Evolutionary conservation across 2,113 vertebrate species (phyloP).

Genomic region (Nesoenas mayeri): DNA sequence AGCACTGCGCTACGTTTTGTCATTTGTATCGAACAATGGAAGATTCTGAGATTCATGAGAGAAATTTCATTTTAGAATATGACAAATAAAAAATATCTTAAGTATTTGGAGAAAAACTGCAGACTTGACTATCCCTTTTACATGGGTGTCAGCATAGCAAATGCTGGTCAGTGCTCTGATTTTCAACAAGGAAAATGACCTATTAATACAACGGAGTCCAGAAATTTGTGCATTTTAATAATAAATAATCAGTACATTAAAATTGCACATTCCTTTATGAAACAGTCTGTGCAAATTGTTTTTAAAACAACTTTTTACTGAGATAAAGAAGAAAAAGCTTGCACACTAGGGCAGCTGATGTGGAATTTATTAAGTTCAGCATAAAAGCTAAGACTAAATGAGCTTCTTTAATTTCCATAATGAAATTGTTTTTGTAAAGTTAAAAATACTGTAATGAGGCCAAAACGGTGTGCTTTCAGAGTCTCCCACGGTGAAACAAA

Average conservation of each 20-base stretch:
- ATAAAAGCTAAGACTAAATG: conserved; percentile 76
- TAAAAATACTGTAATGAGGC: conserved; percentile 88
- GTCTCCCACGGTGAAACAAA: conserved; percentile 85
- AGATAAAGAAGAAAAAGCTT: conserved; percentile 66
- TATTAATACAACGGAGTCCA: not conserved
- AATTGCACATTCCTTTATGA: conserved; percentile 30
- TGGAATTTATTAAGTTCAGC: conserved; percentile 79
- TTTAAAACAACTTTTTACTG: conserved; percentile 54
- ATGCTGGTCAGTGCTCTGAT: not conserved
- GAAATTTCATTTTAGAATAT: not conserved
- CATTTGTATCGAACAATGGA: not conserved
- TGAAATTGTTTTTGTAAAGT: conserved; percentile 87
- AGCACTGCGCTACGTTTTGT: not conserved
- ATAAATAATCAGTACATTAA: conserved; percentile 25
- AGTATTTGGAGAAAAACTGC: not conserved
- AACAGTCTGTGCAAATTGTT: conserved; percentile 20
- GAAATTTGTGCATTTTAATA: not conserved
- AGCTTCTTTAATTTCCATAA: conserved; percentile 87
- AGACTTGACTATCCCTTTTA: not conserved
- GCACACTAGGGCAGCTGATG: conserved; percentile 64
- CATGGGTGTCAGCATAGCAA: not conserved
- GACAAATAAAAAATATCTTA: not conserved
- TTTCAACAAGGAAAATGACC: not conserved
- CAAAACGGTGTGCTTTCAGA: conserved; percentile 83
- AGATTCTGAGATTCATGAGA: not conserved